Conservation (phyloP, 2,797 vertebrate species). For the Halcyon chelicuti region DNA sequence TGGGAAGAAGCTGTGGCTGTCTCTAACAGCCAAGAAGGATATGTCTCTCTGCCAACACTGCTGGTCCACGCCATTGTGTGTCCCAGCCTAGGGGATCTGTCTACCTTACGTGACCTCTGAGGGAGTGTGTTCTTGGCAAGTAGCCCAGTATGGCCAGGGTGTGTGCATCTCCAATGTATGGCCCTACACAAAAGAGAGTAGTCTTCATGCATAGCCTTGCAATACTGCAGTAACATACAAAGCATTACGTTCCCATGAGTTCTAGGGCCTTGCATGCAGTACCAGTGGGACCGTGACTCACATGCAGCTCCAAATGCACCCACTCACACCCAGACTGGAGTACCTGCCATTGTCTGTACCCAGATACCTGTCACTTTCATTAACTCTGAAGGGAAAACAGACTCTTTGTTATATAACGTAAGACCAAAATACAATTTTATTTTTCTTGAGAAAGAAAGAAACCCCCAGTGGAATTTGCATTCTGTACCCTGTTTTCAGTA, state of each 20-base stretch:
- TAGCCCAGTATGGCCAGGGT: too few relatives aligned
- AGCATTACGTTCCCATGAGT: background rate
- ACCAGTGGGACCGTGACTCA: background rate
- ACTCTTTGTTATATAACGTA: background rate
- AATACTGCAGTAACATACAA: background rate
- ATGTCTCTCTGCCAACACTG: too few relatives aligned
- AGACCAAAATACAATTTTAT: background rate
- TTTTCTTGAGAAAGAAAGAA: background rate
- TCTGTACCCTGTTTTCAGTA: background rate
- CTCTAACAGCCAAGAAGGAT: too few relatives aligned
- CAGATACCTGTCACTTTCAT: background rate
- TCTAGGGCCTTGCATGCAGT: background rate
- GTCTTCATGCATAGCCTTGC: background rate
- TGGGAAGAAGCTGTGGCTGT: too few relatives aligned
- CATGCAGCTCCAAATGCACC: background rate
- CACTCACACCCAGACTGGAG: background rate
- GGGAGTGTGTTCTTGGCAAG: too few relatives aligned
- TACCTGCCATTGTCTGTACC: background rate
- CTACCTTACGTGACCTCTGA: too few relatives aligned
- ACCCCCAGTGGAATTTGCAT: background rate
- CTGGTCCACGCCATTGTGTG: too few relatives aligned
- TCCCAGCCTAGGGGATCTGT: too few relatives aligned
- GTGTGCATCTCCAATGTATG: background rate
- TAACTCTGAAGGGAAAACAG: background rate
- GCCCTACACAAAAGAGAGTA: background rate